These are phyloP conservation scores for Trypoxylon attenuatum DNA, from an alignment of 2,888 invertebrate genomes.

Conservation along the genomic window DNA sequence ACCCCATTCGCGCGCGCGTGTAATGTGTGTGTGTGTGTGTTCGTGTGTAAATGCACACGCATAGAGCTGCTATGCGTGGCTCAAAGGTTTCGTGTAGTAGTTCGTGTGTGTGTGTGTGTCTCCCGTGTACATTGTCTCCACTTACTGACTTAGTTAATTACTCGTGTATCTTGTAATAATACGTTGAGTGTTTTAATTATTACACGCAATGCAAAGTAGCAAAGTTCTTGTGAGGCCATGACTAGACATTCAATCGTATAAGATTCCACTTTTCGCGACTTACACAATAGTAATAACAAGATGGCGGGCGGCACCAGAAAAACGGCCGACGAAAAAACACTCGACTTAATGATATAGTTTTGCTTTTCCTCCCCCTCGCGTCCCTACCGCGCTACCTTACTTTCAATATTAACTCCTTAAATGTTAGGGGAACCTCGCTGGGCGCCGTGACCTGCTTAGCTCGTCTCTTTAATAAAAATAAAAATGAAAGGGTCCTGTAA, in stretches of 20 bases:
- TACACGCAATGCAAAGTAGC: slow-evolving; percentile 62
- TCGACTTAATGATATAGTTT: slow-evolving; percentile 59
- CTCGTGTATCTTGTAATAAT: slow-evolving; percentile 1
- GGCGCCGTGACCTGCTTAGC: slow-evolving; percentile 22
- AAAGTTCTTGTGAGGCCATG: slow-evolving; percentile 72
- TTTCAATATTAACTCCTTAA: slow-evolving; percentile 60
- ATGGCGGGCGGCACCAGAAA: slow-evolving; percentile 71
- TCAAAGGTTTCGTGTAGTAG: not conserved
- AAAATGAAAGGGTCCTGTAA: slow-evolving; percentile 3
- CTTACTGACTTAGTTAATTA: slow-evolving; percentile 22
- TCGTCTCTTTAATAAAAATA: slow-evolving; percentile 33
- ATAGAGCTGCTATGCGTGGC: not conserved
- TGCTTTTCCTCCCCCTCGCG: not conserved
- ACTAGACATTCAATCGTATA: slow-evolving; percentile 74
- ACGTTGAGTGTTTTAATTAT: slow-evolving; percentile 14
- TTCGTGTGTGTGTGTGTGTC: not conserved
- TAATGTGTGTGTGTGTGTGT: slow-evolving; percentile 26
- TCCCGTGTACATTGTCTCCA: slow-evolving; percentile 13
- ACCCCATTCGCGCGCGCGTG: slow-evolving; percentile 29
- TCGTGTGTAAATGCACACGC: slow-evolving; percentile 9
- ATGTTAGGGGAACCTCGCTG: slow-evolving; percentile 14
- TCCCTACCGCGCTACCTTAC: slow-evolving; percentile 52
- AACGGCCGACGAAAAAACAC: slow-evolving; percentile 70
- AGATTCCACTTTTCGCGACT: slow-evolving; percentile 49
- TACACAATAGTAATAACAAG: slow-evolving; percentile 74